A percentile compares a stretch with the other conserved stretches of the same genome.
phyloP scores from a whole-genome alignment of 1,140 invertebrate species.

The Ptiloglossa arizonensis region DNA sequence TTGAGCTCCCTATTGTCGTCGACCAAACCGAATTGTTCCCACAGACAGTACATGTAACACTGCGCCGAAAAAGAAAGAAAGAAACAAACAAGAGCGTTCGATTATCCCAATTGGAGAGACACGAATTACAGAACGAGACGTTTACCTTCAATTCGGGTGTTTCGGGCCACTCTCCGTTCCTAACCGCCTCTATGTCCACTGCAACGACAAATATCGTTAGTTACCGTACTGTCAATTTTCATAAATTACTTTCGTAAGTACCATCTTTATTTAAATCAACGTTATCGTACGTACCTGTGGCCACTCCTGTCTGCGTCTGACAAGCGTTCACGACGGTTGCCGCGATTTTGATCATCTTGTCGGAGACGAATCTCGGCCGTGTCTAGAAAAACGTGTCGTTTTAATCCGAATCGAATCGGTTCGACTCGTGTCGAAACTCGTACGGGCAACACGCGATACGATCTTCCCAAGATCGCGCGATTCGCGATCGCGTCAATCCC shows the following conservation, averaged over 20 bases:
- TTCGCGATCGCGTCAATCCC: no score
- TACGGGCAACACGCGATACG: no score
- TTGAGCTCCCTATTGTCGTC: conserved; percentile 74
- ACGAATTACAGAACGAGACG: background rate
- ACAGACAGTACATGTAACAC: conserved; percentile 78
- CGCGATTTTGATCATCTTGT: conserved; percentile 75
- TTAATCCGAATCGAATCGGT: background rate
- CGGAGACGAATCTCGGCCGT: conserved; percentile 76
- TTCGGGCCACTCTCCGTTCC: conserved; percentile 74
- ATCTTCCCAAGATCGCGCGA: no score
- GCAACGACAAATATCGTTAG: conserved; percentile 32
- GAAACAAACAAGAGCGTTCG: background rate
- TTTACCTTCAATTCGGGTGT: conserved; percentile 72
- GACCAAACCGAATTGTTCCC: conserved; percentile 77
- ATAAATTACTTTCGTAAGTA: no score
- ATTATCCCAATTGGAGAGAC: background rate
- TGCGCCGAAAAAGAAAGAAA: conserved; percentile 38
- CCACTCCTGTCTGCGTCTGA: conserved; percentile 74
- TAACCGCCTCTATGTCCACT: conserved; percentile 77
- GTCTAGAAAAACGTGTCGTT: conserved; percentile 57
- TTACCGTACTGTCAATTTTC: no score
- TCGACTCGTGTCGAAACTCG: background rate
- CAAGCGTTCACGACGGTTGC: conserved; percentile 77
- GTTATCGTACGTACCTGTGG: conserved; percentile 69
- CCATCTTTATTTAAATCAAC: no score